These are phyloP conservation scores for Sus cebifrons DNA, from an alignment of 2,797 vertebrate genomes.

Conservation along the genomic window DNA sequence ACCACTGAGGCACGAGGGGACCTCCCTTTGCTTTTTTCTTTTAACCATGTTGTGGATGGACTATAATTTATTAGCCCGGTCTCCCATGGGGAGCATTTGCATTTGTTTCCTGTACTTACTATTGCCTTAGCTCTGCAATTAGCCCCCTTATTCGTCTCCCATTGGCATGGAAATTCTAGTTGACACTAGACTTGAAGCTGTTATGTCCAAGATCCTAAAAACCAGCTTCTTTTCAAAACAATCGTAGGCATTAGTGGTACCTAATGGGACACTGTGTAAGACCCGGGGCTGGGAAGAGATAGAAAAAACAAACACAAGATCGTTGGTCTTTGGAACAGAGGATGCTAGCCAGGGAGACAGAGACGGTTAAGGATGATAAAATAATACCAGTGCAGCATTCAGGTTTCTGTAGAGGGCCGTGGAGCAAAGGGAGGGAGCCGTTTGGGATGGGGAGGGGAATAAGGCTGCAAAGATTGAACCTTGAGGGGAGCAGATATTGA, in stretches of 20 bases:
- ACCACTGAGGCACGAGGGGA: background rate
- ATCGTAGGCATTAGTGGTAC: background rate
- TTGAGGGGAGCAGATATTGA: background rate
- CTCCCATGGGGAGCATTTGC: background rate
- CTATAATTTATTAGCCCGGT: background rate
- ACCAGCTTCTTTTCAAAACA: background rate
- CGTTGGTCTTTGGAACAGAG: background rate
- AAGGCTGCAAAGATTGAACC: background rate
- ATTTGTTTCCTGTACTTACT: background rate
- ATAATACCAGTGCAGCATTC: accelerated
- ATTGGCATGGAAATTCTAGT: background rate
- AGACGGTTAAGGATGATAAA: background rate
- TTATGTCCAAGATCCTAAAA: background rate
- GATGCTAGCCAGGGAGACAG: background rate
- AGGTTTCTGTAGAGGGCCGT: accelerated
- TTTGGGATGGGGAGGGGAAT: background rate
- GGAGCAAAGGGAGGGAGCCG: background rate
- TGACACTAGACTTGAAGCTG: background rate
- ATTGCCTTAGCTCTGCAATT: too few relatives aligned
- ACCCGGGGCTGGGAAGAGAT: background rate
- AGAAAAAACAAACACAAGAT: background rate
- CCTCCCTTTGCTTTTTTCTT: background rate
- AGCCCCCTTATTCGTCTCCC: too few relatives aligned
- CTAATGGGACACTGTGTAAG: background rate
- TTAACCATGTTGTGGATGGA: background rate